Conservation (phyloP, 2,888 invertebrate genomes). For the Agonopterix arenella region DNA sequence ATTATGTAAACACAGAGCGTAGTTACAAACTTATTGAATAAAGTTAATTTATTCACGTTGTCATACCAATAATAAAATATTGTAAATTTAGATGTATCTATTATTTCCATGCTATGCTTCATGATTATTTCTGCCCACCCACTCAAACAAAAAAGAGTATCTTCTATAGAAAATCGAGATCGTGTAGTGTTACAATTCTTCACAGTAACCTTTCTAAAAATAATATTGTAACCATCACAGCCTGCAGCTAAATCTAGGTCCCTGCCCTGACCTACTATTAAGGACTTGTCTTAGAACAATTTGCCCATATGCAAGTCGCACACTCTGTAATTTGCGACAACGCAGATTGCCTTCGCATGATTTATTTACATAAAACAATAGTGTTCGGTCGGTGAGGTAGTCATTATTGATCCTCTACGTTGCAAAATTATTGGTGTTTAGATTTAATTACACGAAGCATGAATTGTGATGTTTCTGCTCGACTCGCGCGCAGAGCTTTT, state of each 20-base stretch:
- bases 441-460: constrained; percentile 24
- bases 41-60: too few species aligned
- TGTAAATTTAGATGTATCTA: too few species aligned
- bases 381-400: constrained; percentile 23
- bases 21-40: not conserved
- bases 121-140: too few species aligned
- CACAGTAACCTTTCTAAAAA: constrained; percentile 3
- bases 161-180: too few species aligned
- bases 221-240: constrained; percentile 13
- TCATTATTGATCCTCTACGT: constrained; percentile 48
- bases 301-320: constrained; percentile 43
- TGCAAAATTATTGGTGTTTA: constrained; percentile 21
- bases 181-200: too few species aligned
- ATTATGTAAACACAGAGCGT: too few species aligned
- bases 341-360: constrained; percentile 45
- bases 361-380: constrained; percentile 68
- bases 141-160: too few species aligned
- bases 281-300: constrained; percentile 57
- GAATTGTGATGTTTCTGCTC: too few species aligned
- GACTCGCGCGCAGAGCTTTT: too few species aligned
- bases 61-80: too few species aligned
- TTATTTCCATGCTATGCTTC: too few species aligned
- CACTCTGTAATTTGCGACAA: constrained; percentile 63
- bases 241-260: constrained; percentile 41
- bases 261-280: constrained; percentile 59